Conservation (phyloP, 2,797 vertebrate genomes). For the Oreochromis grahami region DNA sequence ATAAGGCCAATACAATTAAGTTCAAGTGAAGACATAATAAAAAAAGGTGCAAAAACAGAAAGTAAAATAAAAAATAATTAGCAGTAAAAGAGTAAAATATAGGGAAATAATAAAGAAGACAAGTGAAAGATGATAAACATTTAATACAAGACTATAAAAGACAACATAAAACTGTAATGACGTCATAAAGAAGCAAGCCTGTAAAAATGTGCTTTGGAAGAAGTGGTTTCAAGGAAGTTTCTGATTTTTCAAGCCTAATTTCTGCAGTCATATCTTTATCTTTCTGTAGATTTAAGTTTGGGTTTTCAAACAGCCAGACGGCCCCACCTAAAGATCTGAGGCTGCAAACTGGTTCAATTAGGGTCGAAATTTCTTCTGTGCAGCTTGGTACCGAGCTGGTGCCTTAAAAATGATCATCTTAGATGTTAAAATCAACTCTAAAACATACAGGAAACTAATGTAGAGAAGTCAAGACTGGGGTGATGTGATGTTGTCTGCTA, state of each 20-base stretch:
- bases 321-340: neutral
- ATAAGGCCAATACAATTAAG: neutral
- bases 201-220: neutral
- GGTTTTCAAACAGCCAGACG: neutral
- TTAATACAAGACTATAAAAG: neutral
- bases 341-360: neutral
- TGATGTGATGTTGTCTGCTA: neutral
- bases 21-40: neutral
- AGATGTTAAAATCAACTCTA: neutral
- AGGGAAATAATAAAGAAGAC: neutral
- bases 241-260: neutral
- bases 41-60: neutral
- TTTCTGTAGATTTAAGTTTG: neutral
- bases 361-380: neutral
- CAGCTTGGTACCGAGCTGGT: neutral
- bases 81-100: neutral
- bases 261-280: neutral
- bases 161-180: neutral
- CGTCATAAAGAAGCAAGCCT: neutral
- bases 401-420: neutral
- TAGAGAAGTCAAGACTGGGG: neutral
- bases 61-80: neutral
- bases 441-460: neutral
- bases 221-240: neutral
- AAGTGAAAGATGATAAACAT: neutral